A percentile compares a stretch with the other conserved stretches of the same genome.
These are phyloP conservation scores for Babylonia areolata DNA, from an alignment of 1,140 invertebrate species.

Conservation along the genomic window DNA sequence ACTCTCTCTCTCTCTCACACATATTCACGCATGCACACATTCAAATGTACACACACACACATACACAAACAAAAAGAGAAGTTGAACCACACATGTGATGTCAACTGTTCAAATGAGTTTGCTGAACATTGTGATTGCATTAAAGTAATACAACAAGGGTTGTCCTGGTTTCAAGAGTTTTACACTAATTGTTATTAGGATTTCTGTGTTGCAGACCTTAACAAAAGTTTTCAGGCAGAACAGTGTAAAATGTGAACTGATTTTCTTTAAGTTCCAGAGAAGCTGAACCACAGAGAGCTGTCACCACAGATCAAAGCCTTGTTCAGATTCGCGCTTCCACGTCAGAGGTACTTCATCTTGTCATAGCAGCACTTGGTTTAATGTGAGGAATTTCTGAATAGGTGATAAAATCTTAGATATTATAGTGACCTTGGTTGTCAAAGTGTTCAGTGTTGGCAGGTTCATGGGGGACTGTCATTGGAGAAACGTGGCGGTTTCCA, in stretches of 20 bases:
- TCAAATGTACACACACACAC: neutral
- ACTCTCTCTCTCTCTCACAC: neutral
- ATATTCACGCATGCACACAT: neutral
- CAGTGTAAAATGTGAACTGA: neutral
- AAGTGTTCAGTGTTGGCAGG: too few relatives aligned
- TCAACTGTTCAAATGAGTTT: neutral
- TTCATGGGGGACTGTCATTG: neutral
- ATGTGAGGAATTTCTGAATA: too few relatives aligned
- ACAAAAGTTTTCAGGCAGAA: too few relatives aligned
- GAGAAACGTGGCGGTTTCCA: neutral
- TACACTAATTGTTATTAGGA: neutral
- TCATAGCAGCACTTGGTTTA: too few relatives aligned
- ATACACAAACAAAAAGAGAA: too few relatives aligned
- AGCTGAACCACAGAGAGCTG: neutral
- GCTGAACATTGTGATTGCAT: neutral
- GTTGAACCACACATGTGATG: neutral
- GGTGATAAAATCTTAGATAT: too few relatives aligned
- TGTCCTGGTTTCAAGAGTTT: neutral
- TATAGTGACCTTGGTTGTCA: too few relatives aligned
- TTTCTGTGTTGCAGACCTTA: too few relatives aligned
- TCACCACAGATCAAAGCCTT: neutral
- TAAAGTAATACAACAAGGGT: neutral
- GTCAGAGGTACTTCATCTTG: neutral
- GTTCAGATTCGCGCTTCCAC: neutral
- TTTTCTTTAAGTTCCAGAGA: neutral